Conservation (phyloP, 2,113 vertebrate genomes). For the Archocentrus centrarchus region DNA sequence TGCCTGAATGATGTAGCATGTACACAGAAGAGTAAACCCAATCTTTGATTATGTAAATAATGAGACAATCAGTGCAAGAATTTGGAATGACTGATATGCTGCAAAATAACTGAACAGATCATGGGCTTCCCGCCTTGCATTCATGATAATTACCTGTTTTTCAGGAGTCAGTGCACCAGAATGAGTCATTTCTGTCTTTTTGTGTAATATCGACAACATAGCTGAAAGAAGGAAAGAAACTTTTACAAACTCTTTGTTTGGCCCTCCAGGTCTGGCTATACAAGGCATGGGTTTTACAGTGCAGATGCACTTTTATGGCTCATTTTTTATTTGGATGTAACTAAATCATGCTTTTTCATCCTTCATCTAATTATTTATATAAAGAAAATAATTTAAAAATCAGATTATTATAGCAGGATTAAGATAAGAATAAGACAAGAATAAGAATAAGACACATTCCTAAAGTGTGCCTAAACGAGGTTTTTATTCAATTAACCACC, state of each 20-base stretch:
- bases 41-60: conserved; percentile 12
- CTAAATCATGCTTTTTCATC: neutral
- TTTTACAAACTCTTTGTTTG: neutral
- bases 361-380: neutral
- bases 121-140: neutral
- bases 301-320: neutral
- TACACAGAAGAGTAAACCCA: neutral
- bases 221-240: neutral
- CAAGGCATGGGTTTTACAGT: neutral
- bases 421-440: neutral
- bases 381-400: neutral
- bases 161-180: neutral
- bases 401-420: conserved; percentile 16
- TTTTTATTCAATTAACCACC: conserved; percentile 27
- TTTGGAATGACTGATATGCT: conserved; percentile 14
- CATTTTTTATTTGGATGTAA: neutral
- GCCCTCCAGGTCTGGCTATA: neutral
- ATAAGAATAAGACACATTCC: neutral
- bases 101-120: conserved; percentile 21
- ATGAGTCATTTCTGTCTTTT: conserved; percentile 9
- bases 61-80: conserved; percentile 10
- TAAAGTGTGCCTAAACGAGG: neutral
- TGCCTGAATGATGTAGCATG: neutral
- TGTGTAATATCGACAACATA: neutral
- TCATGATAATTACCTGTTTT: conserved; percentile 16